These are phyloP conservation scores for Sphaeramia orbicularis DNA, from an alignment of 2,797 vertebrate species.

Conservation along the genomic window DNA sequence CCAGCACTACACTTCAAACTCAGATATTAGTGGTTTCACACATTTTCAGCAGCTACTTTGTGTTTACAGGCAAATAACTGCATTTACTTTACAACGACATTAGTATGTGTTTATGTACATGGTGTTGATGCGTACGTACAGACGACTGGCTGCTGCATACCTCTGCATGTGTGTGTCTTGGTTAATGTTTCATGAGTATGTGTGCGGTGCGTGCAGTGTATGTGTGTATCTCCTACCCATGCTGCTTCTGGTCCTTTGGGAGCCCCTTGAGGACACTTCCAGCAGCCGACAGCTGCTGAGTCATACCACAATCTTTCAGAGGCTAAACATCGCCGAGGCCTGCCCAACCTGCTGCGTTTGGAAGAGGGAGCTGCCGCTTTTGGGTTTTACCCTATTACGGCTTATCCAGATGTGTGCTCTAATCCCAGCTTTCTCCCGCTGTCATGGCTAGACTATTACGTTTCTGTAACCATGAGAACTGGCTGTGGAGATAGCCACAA, in stretches of 20 bases:
- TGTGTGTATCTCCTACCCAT: constrained; percentile 43
- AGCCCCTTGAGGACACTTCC: constrained; percentile 67
- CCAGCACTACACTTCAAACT: no score
- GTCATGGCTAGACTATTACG: constrained; percentile 45
- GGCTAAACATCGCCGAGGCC: constrained; percentile 57
- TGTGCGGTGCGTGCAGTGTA: constrained; percentile 33
- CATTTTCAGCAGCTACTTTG: no score
- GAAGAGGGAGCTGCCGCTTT: constrained; percentile 54
- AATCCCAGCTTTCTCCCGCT: constrained; percentile 52
- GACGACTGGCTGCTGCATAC: not conserved
- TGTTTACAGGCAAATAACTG: no score
- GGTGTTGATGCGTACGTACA: not conserved
- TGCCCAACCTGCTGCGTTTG: constrained; percentile 49
- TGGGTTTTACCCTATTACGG: constrained; percentile 52
- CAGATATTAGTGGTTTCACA: no score
- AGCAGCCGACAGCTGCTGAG: constrained; percentile 69
- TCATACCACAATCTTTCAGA: constrained; percentile 64
- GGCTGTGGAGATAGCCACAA: constrained; percentile 45
- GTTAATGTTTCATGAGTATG: constrained; percentile 23
- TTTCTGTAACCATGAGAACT: constrained; percentile 66
- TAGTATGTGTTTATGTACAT: not conserved
- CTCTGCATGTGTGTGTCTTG: not conserved
- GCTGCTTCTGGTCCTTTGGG: constrained; percentile 55
- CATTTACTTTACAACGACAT: no score
- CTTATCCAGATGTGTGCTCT: constrained; percentile 72